Base-by-base conservation (phyloP, 1,140 invertebrate genomes). In the Brachionus angularis region DNA sequence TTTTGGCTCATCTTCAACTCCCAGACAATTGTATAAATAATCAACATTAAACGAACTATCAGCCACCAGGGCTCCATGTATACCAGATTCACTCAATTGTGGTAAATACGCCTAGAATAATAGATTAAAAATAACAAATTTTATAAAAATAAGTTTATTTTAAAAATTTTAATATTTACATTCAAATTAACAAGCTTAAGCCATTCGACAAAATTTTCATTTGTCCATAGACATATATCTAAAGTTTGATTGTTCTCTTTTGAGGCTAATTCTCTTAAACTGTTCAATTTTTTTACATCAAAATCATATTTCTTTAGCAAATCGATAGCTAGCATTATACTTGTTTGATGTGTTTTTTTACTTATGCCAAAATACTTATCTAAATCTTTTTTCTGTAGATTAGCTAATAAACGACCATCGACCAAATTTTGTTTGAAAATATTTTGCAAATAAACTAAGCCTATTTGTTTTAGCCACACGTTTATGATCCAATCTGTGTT, bases 391-490 rank as follows among this genome's bases (percentile, higher is more conserved):
- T 67, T 67, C 8, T 50, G 42, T 21, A 67, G 29, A 50, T 42
- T 67, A 12, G 42, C 62, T 42, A 67, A 31, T 8, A 67, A 27
- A 36, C 62, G 62, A 3, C 62, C 62, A 50, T 67, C 62, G 1
- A 67, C 47, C 31, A 67, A 67, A 67, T 67, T 67, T 7, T 47
- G 62, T 25, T 42, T 29, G 23, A 67, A 67, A 34, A 67, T 67
- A 14, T 42, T 33, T 29, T 67, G 42, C 7, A 67, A 34, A 33
- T 67, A 50, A 2, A 47, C 47, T 21, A 67, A 27, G 29, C 62
- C 62, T 1, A 67, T 67, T 3, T 67, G 39, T 29, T 46, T 50
- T 12, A 67, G 62, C 62, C 62, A 67, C 36, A 12, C 36, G 16
- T 67, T 50, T 16, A 46, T 29, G 12, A 67, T 34, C 62, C 62